Evolutionary conservation across 2,888 invertebrate species (phyloP), one percentile per base, ranked within the genome.

Genomic region (Anthophora plumipes): DNA sequence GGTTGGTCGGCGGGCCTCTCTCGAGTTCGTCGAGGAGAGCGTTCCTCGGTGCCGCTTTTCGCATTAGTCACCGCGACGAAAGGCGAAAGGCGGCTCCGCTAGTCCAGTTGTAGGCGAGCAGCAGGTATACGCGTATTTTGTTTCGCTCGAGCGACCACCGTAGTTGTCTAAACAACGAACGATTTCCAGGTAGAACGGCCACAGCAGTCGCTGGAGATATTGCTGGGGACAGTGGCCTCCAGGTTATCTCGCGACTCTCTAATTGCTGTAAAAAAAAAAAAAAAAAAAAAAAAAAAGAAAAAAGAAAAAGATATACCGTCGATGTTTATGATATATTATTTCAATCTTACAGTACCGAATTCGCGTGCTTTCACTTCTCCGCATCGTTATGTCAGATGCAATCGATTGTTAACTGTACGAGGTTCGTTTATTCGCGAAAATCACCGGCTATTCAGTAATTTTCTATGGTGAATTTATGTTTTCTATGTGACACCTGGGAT

Each of bases 51-150:
- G 73, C 37, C 68, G 86, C 52, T 86, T 86, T 81, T 72, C 77
- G 85, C 82, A 85, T 89, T 87, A 89, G 84, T 89, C 89, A 89
- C 71, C 84, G 81, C 52, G 67, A 77, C 85, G 82, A 80, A 80
- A 84, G 84, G 89, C 87, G 87, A 87, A 87, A 88, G 88, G 87
- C 84, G 85, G 81, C 55, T 76, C 74, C 69, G 9, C 22, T 31
- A 69, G 63, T 41, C 75, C 54, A 54, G 77, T 68, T n/a, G 75
- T 60, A 60, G 72, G 50, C 66, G 64, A 57, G 59, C 81, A 61
- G 78, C 82, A 82, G 76, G 66, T 76, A 76, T 75, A 76, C 77
- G 79, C 72, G 80, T 83, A 71, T 85, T 85, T 85, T 74, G 81
- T 80, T 81, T 81, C 83, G 83, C 85, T 83, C 74, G 61, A 83